These are phyloP conservation scores for Orchestes rusci DNA, from an alignment of 2,888 invertebrate genomes.

Conservation along the genomic window DNA sequence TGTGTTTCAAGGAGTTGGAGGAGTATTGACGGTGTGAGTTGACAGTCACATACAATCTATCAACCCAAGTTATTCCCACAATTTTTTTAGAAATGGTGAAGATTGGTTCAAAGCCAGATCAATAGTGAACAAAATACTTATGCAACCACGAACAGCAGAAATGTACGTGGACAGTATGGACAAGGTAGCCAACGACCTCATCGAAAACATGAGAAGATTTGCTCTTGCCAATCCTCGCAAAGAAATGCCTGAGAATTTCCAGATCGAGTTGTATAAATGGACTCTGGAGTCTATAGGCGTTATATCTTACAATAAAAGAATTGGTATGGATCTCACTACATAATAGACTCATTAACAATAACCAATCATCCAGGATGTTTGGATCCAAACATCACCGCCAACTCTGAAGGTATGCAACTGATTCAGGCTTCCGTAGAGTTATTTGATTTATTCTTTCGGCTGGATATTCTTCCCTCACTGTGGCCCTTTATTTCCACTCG, in stretches of 20 bases:
- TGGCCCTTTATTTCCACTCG: constrained; percentile 38
- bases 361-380: constrained; percentile 37
- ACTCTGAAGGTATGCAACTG: constrained; percentile 42
- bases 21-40: constrained; percentile 33
- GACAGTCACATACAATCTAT: no score
- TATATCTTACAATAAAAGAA: constrained; percentile 41
- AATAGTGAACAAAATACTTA: constrained; percentile 49
- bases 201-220: constrained; percentile 28
- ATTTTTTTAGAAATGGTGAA: constrained; percentile 45
- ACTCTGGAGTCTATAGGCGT: constrained; percentile 51
- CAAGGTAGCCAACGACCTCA: constrained; percentile 33
- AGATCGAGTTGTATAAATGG: constrained; percentile 54
- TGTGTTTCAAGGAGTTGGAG: constrained; percentile 35
- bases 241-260: constrained; percentile 43
- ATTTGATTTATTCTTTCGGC: constrained; percentile 33
- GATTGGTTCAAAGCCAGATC: constrained; percentile 50
- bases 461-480: constrained; percentile 38
- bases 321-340: constrained; percentile 28
- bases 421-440: constrained; percentile 37
- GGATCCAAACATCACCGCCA: constrained; percentile 31
- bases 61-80: no score
- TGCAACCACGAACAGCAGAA: constrained; percentile 44
- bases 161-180: constrained; percentile 36
- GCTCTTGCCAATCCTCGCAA: constrained; percentile 19
- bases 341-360: neutral